Percentiles rank a stretch among this genome's conserved stretches.
Conservation (phyloP, 1,140 invertebrate genomes). For the Drosophila saltans region DNA sequence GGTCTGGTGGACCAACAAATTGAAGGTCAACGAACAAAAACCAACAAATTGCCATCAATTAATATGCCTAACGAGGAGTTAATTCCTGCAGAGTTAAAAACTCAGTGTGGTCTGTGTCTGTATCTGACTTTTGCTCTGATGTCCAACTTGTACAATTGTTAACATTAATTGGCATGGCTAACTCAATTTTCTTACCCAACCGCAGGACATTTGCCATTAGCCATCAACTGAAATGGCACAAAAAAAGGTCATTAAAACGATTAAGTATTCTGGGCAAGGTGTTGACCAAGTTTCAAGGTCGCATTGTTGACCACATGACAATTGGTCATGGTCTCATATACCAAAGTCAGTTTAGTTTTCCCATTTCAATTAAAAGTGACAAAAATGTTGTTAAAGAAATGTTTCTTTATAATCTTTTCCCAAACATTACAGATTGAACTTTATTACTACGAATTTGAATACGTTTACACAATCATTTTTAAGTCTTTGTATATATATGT, state of each 20-base stretch:
- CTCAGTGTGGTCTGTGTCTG: not conserved
- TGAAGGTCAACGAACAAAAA: conserved; percentile 5
- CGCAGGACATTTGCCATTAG: not conserved
- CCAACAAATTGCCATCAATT: conserved; percentile 28
- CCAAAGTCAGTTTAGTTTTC: not conserved
- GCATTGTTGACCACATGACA: conserved; percentile 5
- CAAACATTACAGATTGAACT: too few species aligned
- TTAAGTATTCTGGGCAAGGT: conserved; percentile 18
- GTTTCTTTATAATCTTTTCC: too few species aligned
- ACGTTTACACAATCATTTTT: too few species aligned
- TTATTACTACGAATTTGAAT: too few species aligned
- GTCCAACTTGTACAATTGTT: conserved; percentile 40
- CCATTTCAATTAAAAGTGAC: too few species aligned
- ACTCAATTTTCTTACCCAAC: conserved; percentile 86
- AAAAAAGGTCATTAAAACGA: not conserved
- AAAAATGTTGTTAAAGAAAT: too few species aligned
- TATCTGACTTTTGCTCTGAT: not conserved
- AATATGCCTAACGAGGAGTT: conserved; percentile 42
- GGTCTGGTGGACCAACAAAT: not conserved
- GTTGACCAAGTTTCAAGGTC: conserved; percentile 29
- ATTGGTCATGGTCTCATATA: conserved; percentile 31
- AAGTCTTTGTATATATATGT: too few species aligned
- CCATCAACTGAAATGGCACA: not conserved
- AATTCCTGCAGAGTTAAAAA: conserved; percentile 1
- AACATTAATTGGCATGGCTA: conserved; percentile 78